phyloP scores from a whole-genome alignment of 2,888 invertebrate genomes.

The Oscheius sp. region DNA sequence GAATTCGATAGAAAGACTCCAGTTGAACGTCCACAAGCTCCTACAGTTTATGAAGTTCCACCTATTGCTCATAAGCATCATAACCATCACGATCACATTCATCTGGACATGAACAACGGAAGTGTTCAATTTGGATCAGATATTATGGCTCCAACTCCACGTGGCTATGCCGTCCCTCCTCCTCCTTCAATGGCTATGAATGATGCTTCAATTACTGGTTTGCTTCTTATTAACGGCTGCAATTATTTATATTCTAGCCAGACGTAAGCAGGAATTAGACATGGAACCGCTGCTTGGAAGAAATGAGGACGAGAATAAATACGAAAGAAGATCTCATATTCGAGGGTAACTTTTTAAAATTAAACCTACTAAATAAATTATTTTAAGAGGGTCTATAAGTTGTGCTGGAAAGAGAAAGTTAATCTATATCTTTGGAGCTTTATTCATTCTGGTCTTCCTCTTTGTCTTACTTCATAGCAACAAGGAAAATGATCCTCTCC shows the following conservation, averaged over 20 bases:
- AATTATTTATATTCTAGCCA: not conserved
- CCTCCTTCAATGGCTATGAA: conserved; percentile 8
- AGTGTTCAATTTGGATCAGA: not conserved
- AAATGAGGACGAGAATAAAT: conserved; percentile 14
- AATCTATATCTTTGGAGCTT: not conserved
- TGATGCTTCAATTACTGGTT: conserved; percentile 3
- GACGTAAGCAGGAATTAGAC: conserved; percentile 10
- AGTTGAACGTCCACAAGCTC: not conserved
- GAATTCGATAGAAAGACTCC: conserved; percentile 40
- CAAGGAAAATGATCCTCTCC: conserved; percentile 7
- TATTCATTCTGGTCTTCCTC: not conserved
- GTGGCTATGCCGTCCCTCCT: not conserved
- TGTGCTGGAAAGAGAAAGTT: not conserved
- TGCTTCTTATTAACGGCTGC: not conserved
- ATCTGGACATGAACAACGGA: not conserved
- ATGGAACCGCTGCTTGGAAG: conserved; percentile 1
- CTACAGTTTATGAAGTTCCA: conserved; percentile 4
- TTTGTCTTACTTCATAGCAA: not conserved
- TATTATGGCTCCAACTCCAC: not conserved
- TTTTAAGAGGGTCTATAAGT: not conserved
- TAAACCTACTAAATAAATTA: not conserved
- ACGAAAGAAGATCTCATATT: not conserved
- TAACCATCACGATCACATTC: too few relatives aligned
- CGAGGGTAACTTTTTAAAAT: not conserved
- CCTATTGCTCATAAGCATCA: not conserved